Conservation (phyloP, 2,888 invertebrate species). For the Tineola bisselliella region DNA sequence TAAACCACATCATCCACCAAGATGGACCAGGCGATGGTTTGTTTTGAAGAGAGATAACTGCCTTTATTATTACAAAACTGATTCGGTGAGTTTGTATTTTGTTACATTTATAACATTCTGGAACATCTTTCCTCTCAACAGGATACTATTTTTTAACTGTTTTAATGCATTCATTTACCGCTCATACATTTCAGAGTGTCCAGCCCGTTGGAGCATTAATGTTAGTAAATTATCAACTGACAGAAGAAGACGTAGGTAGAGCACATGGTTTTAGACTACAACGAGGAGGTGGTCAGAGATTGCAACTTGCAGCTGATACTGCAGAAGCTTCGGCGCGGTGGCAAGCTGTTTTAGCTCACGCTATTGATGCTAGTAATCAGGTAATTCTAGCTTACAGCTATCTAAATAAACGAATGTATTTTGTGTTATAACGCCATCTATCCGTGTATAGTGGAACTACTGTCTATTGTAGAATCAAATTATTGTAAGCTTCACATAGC, state of each 20-base stretch:
- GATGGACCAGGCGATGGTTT: slow-evolving; percentile 93
- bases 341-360: slow-evolving; percentile 80
- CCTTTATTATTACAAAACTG: slow-evolving; percentile 94
- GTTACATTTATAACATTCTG: too few relatives aligned
- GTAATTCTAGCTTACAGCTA: too few relatives aligned
- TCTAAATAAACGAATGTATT: too few relatives aligned
- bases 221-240: slow-evolving; percentile 82
- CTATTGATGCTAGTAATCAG: slow-evolving; percentile 78
- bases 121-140: too few relatives aligned
- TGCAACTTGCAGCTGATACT: slow-evolving; percentile 84
- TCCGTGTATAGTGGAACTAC: too few relatives aligned
- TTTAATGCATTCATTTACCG: too few relatives aligned
- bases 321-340: slow-evolving; percentile 78
- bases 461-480: too few relatives aligned
- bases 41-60: slow-evolving; percentile 91
- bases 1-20: slow-evolving; percentile 56
- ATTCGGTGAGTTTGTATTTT: slow-evolving; percentile 71
- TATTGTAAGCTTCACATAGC: too few relatives aligned
- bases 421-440: too few relatives aligned
- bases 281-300: slow-evolving; percentile 74
- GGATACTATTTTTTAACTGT: too few relatives aligned
- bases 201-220: slow-evolving; percentile 91
- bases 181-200: slow-evolving; percentile 80
- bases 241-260: slow-evolving; percentile 72
- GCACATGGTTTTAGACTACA: slow-evolving; percentile 77